These are phyloP conservation scores for Tympanoctomys barrerae DNA, from an alignment of 2,797 vertebrate species.

Conservation along the genomic window DNA sequence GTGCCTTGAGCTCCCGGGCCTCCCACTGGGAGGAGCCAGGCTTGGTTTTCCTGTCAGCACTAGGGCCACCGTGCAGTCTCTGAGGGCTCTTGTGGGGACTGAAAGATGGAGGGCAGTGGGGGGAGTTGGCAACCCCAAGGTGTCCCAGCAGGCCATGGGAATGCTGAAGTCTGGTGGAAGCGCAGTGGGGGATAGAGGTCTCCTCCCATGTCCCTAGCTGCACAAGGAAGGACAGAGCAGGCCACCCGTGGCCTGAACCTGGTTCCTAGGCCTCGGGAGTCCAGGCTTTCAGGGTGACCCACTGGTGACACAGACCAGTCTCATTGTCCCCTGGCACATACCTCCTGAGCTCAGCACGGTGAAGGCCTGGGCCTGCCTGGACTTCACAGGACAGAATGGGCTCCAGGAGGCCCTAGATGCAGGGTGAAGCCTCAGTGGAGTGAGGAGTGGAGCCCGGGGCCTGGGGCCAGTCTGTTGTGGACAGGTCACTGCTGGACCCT, in stretches of 20 bases:
- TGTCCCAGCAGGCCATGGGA: not conserved
- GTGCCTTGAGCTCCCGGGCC: accelerated
- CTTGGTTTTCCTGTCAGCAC: not conserved
- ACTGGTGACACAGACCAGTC: accelerated
- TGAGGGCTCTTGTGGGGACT: not conserved
- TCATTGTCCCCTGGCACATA: accelerated
- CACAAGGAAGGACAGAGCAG: not conserved
- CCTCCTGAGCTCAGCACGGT: accelerated
- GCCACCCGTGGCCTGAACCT: accelerated
- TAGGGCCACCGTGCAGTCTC: accelerated
- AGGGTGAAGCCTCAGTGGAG: not conserved
- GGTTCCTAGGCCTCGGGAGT: not conserved
- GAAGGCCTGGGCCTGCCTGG: accelerated
- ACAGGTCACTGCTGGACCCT: not conserved
- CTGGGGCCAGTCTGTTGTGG: accelerated
- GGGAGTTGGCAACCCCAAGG: not conserved
- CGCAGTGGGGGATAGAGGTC: accelerated
- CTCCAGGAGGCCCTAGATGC: not conserved
- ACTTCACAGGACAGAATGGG: not conserved
- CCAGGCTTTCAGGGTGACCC: not conserved
- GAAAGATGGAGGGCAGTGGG: not conserved
- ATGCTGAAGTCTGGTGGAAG: not conserved
- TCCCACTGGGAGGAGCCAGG: not conserved
- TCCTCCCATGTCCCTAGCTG: not conserved
- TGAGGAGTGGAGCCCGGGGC: no score